Percentiles rank a stretch among this genome's conserved stretches.
Conservation (phyloP, 2,888 invertebrate genomes). For the Tetheella fluctuosa region DNA sequence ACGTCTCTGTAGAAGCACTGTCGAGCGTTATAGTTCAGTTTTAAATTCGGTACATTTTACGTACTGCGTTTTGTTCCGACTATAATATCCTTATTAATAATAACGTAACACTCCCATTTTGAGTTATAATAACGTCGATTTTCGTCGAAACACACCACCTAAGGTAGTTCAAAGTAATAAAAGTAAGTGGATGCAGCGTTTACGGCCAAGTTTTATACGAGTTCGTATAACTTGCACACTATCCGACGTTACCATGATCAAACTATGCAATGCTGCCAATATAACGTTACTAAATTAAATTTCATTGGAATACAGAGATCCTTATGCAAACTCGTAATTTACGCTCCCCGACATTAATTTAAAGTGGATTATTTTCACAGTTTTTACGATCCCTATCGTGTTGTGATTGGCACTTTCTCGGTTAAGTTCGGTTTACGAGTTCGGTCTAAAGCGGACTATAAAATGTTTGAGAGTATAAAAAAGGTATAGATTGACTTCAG, state of each 20-base stretch:
- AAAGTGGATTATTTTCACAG: conserved; percentile 52
- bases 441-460: conserved; percentile 29
- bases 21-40: not conserved
- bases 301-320: conserved; percentile 50
- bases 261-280: conserved; percentile 55
- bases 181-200: conserved; percentile 72
- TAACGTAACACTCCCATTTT: conserved; percentile 31
- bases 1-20: no score
- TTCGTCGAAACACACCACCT: conserved; percentile 51
- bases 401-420: conserved; percentile 57
- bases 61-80: not conserved
- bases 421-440: conserved; percentile 47
- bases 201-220: conserved; percentile 65
- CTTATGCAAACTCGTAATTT: conserved; percentile 52
- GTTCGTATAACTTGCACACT: conserved; percentile 62
- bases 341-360: conserved; percentile 54
- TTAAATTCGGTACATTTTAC: not conserved
- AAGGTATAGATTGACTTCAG: conserved; percentile 24
- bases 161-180: conserved; percentile 58
- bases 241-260: conserved; percentile 60
- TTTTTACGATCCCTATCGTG: conserved; percentile 46
- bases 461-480: conserved; percentile 35
- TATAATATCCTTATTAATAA: conserved; percentile 1
- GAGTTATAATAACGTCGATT: conserved; percentile 55
- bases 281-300: conserved; percentile 65